Evolutionary conservation across 2,113 vertebrate genomes (phyloP), one percentile per base, ranked within the genome.

Genomic region (Piprites chloris): DNA sequence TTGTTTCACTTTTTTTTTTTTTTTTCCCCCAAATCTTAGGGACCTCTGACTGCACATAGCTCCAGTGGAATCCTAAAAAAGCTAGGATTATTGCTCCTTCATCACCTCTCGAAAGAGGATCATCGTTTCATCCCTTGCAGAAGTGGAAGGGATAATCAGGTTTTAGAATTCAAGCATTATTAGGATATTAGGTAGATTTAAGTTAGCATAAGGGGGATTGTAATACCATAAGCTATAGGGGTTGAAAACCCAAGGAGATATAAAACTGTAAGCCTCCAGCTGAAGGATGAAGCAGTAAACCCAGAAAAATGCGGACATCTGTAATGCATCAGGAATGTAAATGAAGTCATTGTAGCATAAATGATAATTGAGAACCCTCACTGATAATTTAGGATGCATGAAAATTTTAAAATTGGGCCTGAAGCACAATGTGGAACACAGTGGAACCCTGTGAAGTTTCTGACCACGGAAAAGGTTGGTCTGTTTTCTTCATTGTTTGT

Each of bases 101-200:
- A 63, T 80, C 94, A 91, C 71, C 87, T 95, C 55, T 91, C 37
- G 21, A 91, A 93, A 94, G 90, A 88, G 87, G 89, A 95, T 95
- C 94, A 91, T 96, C 13, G 39, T 86, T 94, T 91, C 82, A 90
- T 93, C 82, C 90, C 75, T 67, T 59, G 78, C 63, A 93, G 82
- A 91, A 96, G 50, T 88, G 53, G 78, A 94, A 83, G 24, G 90
- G 93, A 93, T 96, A 96, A 96, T 96, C 93, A 94, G 91, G 85
- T 85, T 95, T 96, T 95, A 94, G 89, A 93, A 94, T 90, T 95
- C 85, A 80, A 77, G 85, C 24, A 55, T 90, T 96, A 93, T 89
- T 95, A 72, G 87, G 72, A 95, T 93, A 95, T 93, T 94, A 96
- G 90, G 85, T 93, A 95, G 85, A 90, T 94, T 93, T 94, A 93